Evolutionary conservation across 2,113 vertebrate species (phyloP), one percentile per base, ranked within the genome.

Genomic region (Pachypanchax playfairii): DNA sequence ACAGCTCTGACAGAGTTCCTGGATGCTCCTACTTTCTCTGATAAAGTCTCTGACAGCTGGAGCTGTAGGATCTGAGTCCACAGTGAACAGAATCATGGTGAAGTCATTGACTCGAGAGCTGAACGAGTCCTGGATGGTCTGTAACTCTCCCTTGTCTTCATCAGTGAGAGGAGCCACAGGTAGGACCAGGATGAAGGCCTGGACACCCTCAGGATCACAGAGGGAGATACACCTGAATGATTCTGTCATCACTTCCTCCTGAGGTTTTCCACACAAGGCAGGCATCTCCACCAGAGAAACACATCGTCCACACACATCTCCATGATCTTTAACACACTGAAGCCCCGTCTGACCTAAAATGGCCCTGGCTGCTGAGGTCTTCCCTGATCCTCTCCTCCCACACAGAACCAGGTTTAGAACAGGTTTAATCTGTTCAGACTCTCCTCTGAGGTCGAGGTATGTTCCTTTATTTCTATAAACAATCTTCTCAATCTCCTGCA

Each of bases 271-370:
- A 4, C 28, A 35, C 58, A 83, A 53, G 31, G 47, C 44, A 46
- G 80, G 72, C 26, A 86, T 62, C 26, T 63, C 29, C 18, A 79
- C 33, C 44, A 86, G 4, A 1, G 84, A 71, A 50, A 83, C 57
- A 41, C 0, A 0, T 6, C 25, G 43, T 50, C 75, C 72, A 55
- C 31, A 42, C 31, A 73, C 69, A 24, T 80, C 58, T 41, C 3
- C 67, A 17, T 85, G 24, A 3, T 33, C 44, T 62, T 22, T 73
- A 25, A 65, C 65, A 61, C 74, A 62, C 22, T 3, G 18, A 26
- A 14, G 20, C 26, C 18, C 18, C n/a, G 14, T 43, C 17, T 0
- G 6, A 20, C 69, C 72, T 26, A 88, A 12, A 14, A 85, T 56
- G 9, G 55, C 35, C 1, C 70, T n/a, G 8, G 53, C 39, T 43